These are phyloP conservation scores for Mastomys natalensis DNA, from an alignment of 2,113 vertebrate species.

Conservation along the genomic window DNA sequence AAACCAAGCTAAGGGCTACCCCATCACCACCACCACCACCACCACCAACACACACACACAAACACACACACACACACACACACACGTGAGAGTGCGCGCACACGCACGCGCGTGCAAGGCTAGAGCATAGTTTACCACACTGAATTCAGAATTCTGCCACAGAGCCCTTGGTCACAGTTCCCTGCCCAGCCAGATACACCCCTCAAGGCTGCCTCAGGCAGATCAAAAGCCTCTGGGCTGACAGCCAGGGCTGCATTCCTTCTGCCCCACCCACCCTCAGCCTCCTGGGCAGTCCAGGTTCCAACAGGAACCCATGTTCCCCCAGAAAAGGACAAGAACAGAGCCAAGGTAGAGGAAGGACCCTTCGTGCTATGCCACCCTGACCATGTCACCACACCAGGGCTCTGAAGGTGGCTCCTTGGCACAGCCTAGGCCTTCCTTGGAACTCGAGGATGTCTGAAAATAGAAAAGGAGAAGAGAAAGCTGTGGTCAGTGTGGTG, in stretches of 20 bases:
- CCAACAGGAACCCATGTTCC: neutral
- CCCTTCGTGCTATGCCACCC: neutral
- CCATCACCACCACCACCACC: too few relatives aligned
- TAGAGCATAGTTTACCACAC: neutral
- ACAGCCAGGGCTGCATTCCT: neutral
- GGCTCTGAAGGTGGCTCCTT: neutral
- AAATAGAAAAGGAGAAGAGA: conserved; percentile 80
- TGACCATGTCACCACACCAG: neutral
- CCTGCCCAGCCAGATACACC: neutral
- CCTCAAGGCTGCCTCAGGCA: neutral
- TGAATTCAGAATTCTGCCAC: neutral
- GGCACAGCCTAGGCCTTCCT: neutral
- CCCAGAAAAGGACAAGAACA: neutral
- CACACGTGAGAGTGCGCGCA: too few relatives aligned
- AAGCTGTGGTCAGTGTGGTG: neutral
- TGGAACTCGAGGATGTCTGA: conserved; percentile 16
- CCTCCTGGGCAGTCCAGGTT: neutral
- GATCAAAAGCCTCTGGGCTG: neutral
- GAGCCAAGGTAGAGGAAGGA: neutral
- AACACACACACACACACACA: too few relatives aligned
- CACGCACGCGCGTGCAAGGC: neutral
- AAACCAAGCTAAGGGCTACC: neutral
- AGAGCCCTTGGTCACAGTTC: neutral
- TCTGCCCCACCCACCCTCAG: neutral
- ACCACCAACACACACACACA: too few relatives aligned